phyloP scores from a whole-genome alignment of 2,888 invertebrate genomes.

The Cataglyphis altisquamis region DNA sequence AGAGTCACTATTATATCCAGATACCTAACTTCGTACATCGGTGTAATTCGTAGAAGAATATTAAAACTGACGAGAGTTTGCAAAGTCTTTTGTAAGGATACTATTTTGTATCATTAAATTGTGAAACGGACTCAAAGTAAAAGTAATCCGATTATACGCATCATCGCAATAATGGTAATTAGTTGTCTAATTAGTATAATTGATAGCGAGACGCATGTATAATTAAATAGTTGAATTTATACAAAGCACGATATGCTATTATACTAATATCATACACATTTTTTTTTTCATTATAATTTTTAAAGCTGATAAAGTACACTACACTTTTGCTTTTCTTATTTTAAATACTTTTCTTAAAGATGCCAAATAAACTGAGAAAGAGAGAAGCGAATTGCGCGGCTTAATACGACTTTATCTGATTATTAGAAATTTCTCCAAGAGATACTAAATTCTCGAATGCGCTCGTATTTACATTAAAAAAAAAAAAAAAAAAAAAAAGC shows the following conservation, averaged over 20 bases:
- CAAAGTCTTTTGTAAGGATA: not conserved
- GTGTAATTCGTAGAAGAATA: not conserved
- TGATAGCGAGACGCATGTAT: not conserved
- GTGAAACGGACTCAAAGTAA: not conserved
- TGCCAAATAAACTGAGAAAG: constrained; percentile 7
- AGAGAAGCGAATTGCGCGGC: not conserved
- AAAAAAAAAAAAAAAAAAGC: not conserved
- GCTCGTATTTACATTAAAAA: constrained; percentile 20
- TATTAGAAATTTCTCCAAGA: constrained; percentile 42
- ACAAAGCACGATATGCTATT: not conserved
- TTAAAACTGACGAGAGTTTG: not conserved
- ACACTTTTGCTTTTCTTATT: constrained; percentile 1
- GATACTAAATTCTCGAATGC: constrained; percentile 25
- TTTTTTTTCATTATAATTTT: constrained; percentile 54
- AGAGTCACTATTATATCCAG: not conserved
- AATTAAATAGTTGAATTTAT: constrained; percentile 23
- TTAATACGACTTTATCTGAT: constrained; percentile 46
- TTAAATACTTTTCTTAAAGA: constrained; percentile 39
- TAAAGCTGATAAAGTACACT: not conserved
- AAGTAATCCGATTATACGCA: constrained; percentile 39
- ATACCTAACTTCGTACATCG: not conserved
- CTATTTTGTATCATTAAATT: not conserved
- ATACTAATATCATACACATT: constrained; percentile 4
- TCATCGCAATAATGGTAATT: not conserved
- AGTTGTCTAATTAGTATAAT: constrained; percentile 36